phyloP scores from a whole-genome alignment of 2,797 vertebrate species.

The Trachurus trachurus region DNA sequence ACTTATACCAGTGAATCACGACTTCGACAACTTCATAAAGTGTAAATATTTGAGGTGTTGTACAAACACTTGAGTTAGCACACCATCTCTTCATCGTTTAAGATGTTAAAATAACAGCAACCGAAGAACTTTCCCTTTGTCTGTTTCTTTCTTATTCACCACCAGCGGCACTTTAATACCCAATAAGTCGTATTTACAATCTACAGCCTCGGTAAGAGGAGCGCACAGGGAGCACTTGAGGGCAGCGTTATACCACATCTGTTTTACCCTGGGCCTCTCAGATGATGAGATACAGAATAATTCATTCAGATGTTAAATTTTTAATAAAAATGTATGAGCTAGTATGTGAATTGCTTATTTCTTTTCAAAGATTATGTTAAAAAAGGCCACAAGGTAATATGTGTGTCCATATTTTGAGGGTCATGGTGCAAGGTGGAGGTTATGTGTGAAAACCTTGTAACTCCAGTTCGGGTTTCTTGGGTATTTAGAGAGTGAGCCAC shows the following conservation, averaged over 20 bases:
- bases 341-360: constrained; percentile 28
- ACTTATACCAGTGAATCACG: not conserved
- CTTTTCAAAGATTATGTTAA: constrained; percentile 27
- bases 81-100: not conserved
- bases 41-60: not conserved
- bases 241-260: constrained; percentile 39
- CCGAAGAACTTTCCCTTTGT: not conserved
- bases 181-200: constrained; percentile 27
- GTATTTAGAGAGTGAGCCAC: not conserved
- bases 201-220: constrained; percentile 16
- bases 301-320: constrained; percentile 54
- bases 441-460: not conserved
- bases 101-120: not conserved
- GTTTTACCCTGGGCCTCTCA: constrained; percentile 39
- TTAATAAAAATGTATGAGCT: constrained; percentile 49
- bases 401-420: constrained; percentile 14
- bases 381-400: constrained; percentile 7
- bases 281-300: constrained; percentile 58
- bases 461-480: not conserved
- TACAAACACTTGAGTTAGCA: not conserved
- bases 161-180: constrained; percentile 16
- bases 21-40: not conserved
- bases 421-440: not conserved
- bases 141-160: constrained; percentile 8
- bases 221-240: constrained; percentile 20